Conservation (phyloP, 1,140 invertebrate species). For the Drosophila parvula region DNA sequence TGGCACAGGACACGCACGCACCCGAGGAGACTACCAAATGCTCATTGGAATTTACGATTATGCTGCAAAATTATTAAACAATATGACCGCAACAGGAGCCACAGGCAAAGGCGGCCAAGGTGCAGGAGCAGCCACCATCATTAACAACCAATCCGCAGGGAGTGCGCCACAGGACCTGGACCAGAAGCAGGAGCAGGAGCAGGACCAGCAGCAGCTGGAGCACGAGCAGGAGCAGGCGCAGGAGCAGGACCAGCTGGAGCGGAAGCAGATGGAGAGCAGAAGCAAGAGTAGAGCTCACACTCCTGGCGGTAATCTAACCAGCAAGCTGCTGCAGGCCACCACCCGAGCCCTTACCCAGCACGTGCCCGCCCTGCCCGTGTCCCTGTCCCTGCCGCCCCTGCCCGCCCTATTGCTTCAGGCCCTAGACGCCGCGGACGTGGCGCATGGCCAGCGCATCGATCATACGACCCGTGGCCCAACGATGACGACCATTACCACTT, state of each 20-base stretch:
- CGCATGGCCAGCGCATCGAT: slow-evolving; percentile 46
- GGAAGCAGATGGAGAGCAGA: background rate
- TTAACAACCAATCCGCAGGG: slow-evolving; percentile 8
- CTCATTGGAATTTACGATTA: slow-evolving; percentile 78
- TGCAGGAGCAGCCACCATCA: background rate
- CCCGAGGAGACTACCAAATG: slow-evolving; percentile 42
- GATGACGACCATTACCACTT: background rate
- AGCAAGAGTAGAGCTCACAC: background rate
- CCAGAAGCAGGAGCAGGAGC: background rate
- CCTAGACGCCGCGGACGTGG: slow-evolving; percentile 35
- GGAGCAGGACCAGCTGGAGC: background rate
- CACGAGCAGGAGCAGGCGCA: background rate
- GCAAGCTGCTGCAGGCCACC: slow-evolving; percentile 61
- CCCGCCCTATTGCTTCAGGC: slow-evolving; percentile 54
- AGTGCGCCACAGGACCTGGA: slow-evolving; percentile 10
- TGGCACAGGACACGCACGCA: slow-evolving; percentile 6
- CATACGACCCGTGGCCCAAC: slow-evolving; percentile 7
- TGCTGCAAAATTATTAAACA: slow-evolving; percentile 80
- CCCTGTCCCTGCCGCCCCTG: slow-evolving; percentile 23
- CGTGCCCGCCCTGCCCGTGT: slow-evolving; percentile 53
- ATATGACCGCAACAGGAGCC: slow-evolving; percentile 66
- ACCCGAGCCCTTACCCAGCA: slow-evolving; percentile 60
- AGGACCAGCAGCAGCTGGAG: background rate
- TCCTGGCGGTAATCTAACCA: slow-evolving; percentile 53
- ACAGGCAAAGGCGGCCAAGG: slow-evolving; percentile 44